Evolutionary conservation across 30 jellyfish, hydroid and myxozoan genomes (phyloP), one percentile per base, ranked within the genome.

Genomic region (Turritopsis rubra): DNA sequence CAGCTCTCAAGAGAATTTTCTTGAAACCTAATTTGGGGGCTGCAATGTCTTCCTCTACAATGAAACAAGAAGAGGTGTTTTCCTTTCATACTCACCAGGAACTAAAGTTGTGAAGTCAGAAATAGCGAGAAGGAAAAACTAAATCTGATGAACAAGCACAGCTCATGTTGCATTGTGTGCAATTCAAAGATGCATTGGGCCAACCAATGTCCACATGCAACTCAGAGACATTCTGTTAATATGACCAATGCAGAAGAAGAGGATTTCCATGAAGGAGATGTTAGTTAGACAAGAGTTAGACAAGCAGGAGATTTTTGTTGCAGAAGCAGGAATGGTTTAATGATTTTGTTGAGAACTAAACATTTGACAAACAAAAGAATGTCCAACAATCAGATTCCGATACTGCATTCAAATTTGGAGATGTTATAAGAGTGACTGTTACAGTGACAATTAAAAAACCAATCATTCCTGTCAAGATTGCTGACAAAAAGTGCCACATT

Each of bases 291-390:
- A 60, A 60, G 73, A 60, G 21, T 60, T 60, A 23, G 0, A 60
- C 73, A 60, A 60, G 73, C 73, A 60, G 73, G 73, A 60, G 73
- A 60, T 60, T 60, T 60, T 60, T 60, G 73, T 60, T 60, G 73
- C 73, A 60, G 73, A 60, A 60, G 73, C 73, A 60, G 21, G 21
- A 60, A 60, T 60, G 73, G 73, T 60, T 60, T 23, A 60, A 60
- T 60, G 73, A 60, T 60, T 60, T 60, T 60, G 21, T 60, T 60
- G 73, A 60, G 0, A 18, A 23, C 73, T 23, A 18, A 60, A 21
- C 73, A 0, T 60, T 60, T 18, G 73, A 60, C 21, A 60, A 23
- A 60, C 73, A 60, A 60, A 60, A 60, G 73, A 60, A 60, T 60
- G 73, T 60, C 73, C 19, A 60, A 60, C 22, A 60, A 23, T 60